Base-by-base conservation (phyloP, 1,140 invertebrate genomes). In the Bombus pyrosoma region DNA sequence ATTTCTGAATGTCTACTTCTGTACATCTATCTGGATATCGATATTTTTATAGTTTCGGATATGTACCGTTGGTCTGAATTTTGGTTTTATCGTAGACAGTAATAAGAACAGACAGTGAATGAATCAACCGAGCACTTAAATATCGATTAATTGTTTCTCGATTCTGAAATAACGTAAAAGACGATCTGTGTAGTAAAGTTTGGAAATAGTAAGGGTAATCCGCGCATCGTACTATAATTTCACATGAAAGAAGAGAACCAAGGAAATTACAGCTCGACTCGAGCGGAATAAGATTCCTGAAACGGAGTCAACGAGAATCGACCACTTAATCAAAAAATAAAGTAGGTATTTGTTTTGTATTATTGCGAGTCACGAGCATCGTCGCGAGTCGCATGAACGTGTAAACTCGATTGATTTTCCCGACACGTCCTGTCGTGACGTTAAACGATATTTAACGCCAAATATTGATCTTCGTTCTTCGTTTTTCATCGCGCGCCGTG, bases 361-460 rank as follows among this genome's bases (percentile, higher is more conserved):
- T 53, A 75, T 53, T 53, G 43, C 43, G n/a, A 25, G 43, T 22
- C 41, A 25, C 18, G 10, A 0, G 28, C 39, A 39, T 73, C 18
- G 28, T 73, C 71, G 39, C 28, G 71, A 43, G 8, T 73, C 71
- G 39, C 41, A 41, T n/a, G 15, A 53, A 64, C 28, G 25, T 39
- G n/a, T 34, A 25, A 53, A 53, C n/a, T 53, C 73, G 32, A 74
- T 74, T 74, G 43, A 74, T 74, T 53, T 25, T 22, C 10, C 4
- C 32, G 25, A 1, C 73, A 25, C 15, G 18, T 25, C 9, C 6
- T 43, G 15, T 53, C 43, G n/a, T 32, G 73, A 34, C 43, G 43
- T 75, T 53, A 47, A 75, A 64, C 81, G 22, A 47, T 66, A 28
- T 82, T 82, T 47, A 57, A 9, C 71, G 18, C 12, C 25, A 39